These are phyloP conservation scores for Calcarius lapponicus DNA, from an alignment of 2,797 vertebrate genomes.

Conservation along the genomic window DNA sequence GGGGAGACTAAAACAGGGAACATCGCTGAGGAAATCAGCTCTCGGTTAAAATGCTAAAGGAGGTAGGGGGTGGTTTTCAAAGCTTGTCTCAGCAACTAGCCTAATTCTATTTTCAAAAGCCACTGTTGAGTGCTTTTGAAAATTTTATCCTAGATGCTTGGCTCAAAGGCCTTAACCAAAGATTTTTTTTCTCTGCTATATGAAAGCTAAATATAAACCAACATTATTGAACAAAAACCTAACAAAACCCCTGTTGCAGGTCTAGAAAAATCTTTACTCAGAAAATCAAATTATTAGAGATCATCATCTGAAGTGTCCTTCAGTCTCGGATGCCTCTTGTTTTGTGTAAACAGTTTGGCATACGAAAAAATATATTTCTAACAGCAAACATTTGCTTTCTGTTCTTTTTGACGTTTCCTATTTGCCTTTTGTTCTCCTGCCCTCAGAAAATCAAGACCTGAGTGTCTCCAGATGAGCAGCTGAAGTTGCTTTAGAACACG, in stretches of 20 bases:
- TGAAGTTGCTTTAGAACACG: background rate
- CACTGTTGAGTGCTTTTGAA: conserved; percentile 60
- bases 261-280: conserved; percentile 53
- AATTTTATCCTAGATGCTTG: conserved; percentile 50
- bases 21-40: background rate
- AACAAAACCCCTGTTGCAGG: conserved; percentile 39
- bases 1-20: conserved; percentile 2
- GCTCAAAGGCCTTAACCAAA: conserved; percentile 56
- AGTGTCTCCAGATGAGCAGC: background rate
- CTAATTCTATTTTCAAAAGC: conserved; percentile 65
- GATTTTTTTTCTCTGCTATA: background rate
- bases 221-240: conserved; percentile 18
- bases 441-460: background rate
- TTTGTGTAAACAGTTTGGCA: background rate
- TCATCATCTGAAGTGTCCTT: background rate
- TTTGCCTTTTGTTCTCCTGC: conserved; percentile 34
- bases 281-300: conserved; percentile 44
- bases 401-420: background rate
- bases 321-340: background rate
- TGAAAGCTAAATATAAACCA: conserved; percentile 52
- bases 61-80: conserved; percentile 48
- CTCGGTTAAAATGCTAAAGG: conserved; percentile 36
- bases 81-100: conserved; percentile 56
- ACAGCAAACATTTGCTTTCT: background rate
- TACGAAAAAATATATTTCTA: background rate